These are phyloP conservation scores for Pteronura brasiliensis DNA, from an alignment of 2,113 vertebrate species.

Conservation along the genomic window DNA sequence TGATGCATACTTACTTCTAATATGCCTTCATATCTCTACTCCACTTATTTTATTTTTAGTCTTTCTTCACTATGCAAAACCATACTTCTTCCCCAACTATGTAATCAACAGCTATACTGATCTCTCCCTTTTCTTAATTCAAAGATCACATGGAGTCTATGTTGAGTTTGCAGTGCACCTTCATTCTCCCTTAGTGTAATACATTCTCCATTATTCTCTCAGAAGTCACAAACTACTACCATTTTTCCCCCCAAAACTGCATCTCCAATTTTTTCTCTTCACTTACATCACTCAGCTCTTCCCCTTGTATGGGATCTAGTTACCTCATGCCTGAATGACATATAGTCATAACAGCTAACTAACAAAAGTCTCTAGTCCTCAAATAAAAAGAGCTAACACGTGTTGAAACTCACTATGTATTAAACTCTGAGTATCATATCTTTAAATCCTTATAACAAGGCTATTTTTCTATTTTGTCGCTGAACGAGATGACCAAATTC, in stretches of 20 bases:
- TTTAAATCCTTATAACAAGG: not conserved
- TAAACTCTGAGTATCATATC: not conserved
- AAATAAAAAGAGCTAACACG: not conserved
- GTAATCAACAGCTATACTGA: not conserved
- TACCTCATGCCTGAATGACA: not conserved
- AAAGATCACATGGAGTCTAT: not conserved
- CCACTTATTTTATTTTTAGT: not conserved
- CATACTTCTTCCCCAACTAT: not conserved
- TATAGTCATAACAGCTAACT: not conserved
- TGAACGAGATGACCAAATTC: not conserved
- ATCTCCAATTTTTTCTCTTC: not conserved
- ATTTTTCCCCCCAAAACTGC: not conserved
- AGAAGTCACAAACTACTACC: not conserved
- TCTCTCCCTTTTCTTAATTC: not conserved
- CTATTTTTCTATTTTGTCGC: not conserved
- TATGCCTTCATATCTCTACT: not conserved
- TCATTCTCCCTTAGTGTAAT: not conserved
- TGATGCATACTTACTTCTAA: not conserved
- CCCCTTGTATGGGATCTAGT: not conserved
- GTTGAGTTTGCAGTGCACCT: not conserved
- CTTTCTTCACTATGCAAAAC: not conserved
- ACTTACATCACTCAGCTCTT: not conserved
- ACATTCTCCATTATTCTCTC: not conserved
- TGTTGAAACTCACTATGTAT: not conserved
- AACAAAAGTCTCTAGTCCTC: not conserved